These are phyloP conservation scores for Delphinus delphis DNA, from an alignment of 2,113 vertebrate species.

Conservation along the genomic window DNA sequence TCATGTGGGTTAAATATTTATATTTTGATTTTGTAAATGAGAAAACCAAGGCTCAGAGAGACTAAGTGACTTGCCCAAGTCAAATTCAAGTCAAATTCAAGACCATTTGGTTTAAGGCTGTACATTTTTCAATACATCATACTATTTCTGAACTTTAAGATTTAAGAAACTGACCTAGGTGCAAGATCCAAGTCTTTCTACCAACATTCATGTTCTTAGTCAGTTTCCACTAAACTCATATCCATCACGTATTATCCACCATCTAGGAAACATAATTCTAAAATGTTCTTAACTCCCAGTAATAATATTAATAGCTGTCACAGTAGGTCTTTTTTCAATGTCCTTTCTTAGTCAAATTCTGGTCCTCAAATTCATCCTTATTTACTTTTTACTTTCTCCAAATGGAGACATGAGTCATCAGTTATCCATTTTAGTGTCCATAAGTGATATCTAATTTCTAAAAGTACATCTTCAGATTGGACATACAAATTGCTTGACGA, in stretches of 20 bases:
- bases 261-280: background rate
- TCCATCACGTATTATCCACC: background rate
- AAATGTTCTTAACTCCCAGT: background rate
- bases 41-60: background rate
- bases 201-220: background rate
- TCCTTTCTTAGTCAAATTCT: background rate
- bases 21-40: background rate
- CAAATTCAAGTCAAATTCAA: background rate
- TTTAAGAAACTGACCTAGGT: background rate
- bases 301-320: background rate
- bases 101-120: background rate
- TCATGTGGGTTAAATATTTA: background rate
- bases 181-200: background rate
- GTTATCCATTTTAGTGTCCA: background rate
- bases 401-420: background rate
- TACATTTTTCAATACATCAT: background rate
- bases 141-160: background rate
- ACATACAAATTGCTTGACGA: background rate
- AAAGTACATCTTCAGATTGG: background rate
- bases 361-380: background rate
- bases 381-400: constrained; percentile 17
- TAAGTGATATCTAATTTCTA: constrained; percentile 1
- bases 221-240: background rate
- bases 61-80: background rate
- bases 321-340: background rate